Evolutionary conservation across 2,113 vertebrate species (phyloP), one percentile per base, ranked within the genome.

Genomic region (Notiomystis cincta): DNA sequence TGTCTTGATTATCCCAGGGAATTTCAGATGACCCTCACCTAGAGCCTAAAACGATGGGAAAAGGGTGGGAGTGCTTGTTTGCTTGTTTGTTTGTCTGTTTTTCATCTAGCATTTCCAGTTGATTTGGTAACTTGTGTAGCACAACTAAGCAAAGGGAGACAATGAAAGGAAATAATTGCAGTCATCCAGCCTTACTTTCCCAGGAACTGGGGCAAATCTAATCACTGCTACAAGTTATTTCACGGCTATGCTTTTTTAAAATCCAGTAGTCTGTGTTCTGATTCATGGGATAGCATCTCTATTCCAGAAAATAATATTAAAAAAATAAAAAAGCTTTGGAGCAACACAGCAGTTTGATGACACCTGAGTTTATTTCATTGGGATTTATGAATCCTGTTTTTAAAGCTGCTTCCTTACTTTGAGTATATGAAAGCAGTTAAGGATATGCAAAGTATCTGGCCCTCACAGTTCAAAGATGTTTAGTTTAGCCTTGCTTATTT

Each of bases 401-500:
- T 75, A 85, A 79, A 91, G 57, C 40, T 56, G 27, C 40, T 89
- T 94, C 44, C 33, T 75, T 50, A 8, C 11, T 88, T 87, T 71
- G 38, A 31, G 69, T 44, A 56, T 69, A 83, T 67, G 80, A 90
- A 70, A 95, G 58, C 19, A 75, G 25, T 45, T 80, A 90, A 31
- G 30, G 51, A 73, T 35, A 69, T 42, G 37, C 30, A 73, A 82
- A 88, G 2, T 76, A 50, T 77, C 37, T 70, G 54, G n/a, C 35
- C 21, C 30, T 80, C 83, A 69, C 4, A 60, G 54, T 61, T 83
- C 67, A 90, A 61, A 95, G n/a, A 51, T 35, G 28, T 77, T 92
- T 92, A 87, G n/a, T 92, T 94, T 89, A 84, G 24, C 21, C 16
- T 71, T 82, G 10, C 40, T 90, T 92, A 65, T 85, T 91, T 95